Conservation (phyloP, 2,797 vertebrate species). For the Alouatta caraya region DNA sequence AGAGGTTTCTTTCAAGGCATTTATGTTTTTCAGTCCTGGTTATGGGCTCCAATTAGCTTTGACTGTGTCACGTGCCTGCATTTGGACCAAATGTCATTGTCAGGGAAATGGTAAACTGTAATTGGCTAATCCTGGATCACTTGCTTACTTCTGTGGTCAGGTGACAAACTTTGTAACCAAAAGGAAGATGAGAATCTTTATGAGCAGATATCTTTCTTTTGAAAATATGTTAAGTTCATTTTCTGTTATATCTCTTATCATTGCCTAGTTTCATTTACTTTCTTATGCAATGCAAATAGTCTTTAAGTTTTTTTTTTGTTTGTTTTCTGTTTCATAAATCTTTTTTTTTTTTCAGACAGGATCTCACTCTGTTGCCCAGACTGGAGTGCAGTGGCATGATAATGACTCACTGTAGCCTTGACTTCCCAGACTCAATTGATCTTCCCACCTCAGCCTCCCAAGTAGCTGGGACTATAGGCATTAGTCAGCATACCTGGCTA, state of each 20-base stretch:
- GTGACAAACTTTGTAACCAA: background rate
- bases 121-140: background rate
- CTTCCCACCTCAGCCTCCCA: no score
- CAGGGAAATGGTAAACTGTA: background rate
- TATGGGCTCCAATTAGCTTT: background rate
- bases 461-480: no score
- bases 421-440: background rate
- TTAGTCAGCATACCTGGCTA: no score
- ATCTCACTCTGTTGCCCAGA: background rate
- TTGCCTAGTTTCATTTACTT: background rate
- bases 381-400: background rate
- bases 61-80: background rate
- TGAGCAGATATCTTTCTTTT: background rate
- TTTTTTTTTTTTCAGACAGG: background rate
- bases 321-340: background rate
- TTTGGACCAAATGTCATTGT: background rate
- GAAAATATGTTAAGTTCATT: background rate
- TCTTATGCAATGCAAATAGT: background rate
- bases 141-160: background rate
- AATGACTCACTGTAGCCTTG: background rate
- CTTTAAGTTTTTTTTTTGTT: background rate
- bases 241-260: background rate
- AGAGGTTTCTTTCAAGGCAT: background rate
- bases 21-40: background rate
- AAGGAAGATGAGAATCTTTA: background rate